These are phyloP conservation scores for Mythimna loreyi DNA, from an alignment of 2,888 invertebrate species.

Conservation along the genomic window DNA sequence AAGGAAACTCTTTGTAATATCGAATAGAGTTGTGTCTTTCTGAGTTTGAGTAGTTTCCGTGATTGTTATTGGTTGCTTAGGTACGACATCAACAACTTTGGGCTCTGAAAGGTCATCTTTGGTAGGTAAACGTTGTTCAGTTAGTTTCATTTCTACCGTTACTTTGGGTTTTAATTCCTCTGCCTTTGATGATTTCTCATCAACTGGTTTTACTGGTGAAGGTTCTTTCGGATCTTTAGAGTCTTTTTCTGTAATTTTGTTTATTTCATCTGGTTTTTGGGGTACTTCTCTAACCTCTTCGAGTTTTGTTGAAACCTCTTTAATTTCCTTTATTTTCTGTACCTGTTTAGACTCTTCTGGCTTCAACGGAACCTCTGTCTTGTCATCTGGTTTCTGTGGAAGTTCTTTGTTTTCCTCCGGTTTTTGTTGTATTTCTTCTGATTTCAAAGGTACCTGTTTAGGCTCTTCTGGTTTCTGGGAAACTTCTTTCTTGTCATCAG, in stretches of 20 bases:
- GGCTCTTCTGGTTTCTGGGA: constrained; percentile 7
- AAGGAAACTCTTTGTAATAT: constrained; percentile 45
- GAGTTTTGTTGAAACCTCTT: constrained; percentile 1
- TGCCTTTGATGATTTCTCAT: constrained; percentile 10
- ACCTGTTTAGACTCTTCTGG: constrained; percentile 23
- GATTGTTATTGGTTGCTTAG: constrained; percentile 11
- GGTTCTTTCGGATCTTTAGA: constrained; percentile 8
- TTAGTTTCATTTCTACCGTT: constrained; percentile 36
- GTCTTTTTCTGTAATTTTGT: constrained; percentile 3
- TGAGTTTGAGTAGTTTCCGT: constrained; percentile 12
- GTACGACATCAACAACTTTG: constrained; percentile 12
- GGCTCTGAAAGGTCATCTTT: constrained; percentile 4
- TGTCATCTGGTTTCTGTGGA: background rate
- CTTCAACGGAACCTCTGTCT: background rate
- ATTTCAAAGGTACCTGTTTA: background rate
- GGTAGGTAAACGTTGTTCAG: constrained; percentile 25
- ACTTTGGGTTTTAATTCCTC: constrained; percentile 33
- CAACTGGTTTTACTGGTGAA: background rate
- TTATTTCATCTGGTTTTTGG: constrained; percentile 18
- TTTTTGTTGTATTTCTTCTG: background rate
- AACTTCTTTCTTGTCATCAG: background rate
- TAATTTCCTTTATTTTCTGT: constrained; percentile 10
- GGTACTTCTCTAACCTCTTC: constrained; percentile 15
- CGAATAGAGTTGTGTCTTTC: constrained; percentile 17
- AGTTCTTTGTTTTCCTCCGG: background rate